Percentiles rank a stretch among this genome's conserved stretches.
Conservation (phyloP, 2,113 vertebrate genomes). For the Setophaga coronata region DNA sequence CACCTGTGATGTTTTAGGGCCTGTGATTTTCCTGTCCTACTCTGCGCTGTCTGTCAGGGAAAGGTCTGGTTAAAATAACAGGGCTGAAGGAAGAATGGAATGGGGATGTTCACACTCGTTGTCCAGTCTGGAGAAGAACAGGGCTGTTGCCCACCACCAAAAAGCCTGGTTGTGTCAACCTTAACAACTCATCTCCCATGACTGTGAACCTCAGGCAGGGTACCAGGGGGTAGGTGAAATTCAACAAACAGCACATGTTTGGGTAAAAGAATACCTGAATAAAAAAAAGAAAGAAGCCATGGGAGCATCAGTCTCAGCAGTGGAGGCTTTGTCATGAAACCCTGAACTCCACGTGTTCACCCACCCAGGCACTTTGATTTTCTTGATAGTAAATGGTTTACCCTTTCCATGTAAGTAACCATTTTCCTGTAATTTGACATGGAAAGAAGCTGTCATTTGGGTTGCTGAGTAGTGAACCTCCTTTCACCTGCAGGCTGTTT, state of each 20-base stretch:
- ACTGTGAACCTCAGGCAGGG: background rate
- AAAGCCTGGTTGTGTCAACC: background rate
- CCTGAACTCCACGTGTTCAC: fast-evolving
- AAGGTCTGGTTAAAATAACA: background rate
- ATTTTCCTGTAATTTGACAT: background rate
- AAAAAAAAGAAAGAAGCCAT: background rate
- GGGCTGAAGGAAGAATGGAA: background rate
- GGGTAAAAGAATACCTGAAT: background rate
- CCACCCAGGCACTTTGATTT: background rate
- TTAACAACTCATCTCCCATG: background rate
- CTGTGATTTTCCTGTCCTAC: background rate
- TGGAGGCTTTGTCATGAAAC: background rate
- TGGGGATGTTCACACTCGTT: background rate
- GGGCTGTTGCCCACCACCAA: background rate
- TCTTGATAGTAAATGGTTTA: background rate
- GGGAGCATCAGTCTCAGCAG: background rate
- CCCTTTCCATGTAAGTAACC: background rate
- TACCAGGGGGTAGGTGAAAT: background rate
- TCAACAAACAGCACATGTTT: fast-evolving
- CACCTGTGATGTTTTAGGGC: background rate
- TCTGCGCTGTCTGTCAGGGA: background rate
- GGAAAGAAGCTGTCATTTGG: background rate
- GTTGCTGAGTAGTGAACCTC: background rate
- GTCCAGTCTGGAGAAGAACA: background rate
- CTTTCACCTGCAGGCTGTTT: background rate